Conservation (phyloP, 2,113 vertebrate genomes). For the Eupsittula cactorum region DNA sequence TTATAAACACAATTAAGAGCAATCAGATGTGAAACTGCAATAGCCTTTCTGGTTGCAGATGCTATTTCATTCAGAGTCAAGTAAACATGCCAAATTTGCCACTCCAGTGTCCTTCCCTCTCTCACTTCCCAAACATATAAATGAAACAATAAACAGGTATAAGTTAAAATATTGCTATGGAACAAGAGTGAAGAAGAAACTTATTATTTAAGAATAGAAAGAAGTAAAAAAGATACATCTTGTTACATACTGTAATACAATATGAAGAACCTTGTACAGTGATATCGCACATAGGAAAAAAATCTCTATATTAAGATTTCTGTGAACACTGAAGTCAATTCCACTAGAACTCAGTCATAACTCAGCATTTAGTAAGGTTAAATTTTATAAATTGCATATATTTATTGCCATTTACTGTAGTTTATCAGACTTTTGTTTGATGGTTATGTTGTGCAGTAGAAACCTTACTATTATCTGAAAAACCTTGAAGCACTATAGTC, state of each 20-base stretch:
- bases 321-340: background rate
- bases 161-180: background rate
- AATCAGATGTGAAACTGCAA: constrained; percentile 16
- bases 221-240: background rate
- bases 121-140: background rate
- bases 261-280: background rate
- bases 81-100: background rate
- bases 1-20: constrained; percentile 41
- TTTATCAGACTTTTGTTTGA: background rate
- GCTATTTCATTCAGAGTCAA: background rate
- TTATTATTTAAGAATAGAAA: background rate
- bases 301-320: background rate
- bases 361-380: background rate
- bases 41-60: background rate
- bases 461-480: background rate
- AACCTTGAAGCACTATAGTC: background rate
- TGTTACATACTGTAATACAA: background rate
- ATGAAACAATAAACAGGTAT: background rate
- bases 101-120: background rate
- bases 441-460: background rate
- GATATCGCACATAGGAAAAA: background rate
- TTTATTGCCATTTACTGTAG: background rate
- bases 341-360: background rate
- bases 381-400: background rate
- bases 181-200: background rate